Base-by-base conservation (phyloP, 2,113 vertebrate species). In the Erpornis zantholeuca region DNA sequence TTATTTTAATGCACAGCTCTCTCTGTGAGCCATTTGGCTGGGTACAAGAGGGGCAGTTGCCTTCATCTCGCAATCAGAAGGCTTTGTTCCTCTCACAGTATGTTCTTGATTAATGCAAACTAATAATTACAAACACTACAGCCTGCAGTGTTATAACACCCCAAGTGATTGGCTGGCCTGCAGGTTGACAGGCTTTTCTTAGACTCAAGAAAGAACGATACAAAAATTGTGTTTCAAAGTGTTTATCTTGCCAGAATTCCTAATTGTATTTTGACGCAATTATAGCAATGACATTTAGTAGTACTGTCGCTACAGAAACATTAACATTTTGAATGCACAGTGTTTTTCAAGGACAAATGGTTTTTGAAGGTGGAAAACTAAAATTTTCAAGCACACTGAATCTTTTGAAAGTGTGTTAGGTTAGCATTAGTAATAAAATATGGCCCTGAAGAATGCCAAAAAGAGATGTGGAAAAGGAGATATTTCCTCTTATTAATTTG, bases 51-150 rank as follows among this genome's bases (percentile, higher is more conserved):
- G 72, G 53, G 27, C 25, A 61, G 60, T 92, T 61, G 31, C 78
- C 94, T 71, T 83, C 84, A 83, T 92, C 59, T 94, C 1, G 20
- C 75, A 83, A 71, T 95, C 89, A 95, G 25, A 54, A 86, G 45
- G 45, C 33, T 92, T 92, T 92, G 90, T 94, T 70, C 75, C 49
- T 63, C 54, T 77, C 64, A 90, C 53, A 91, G 9, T 87, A 38
- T 35, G 66, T 66, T 95, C 93, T 63, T 97, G 96, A 97, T 97
- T 95, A 96, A 72, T 75, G 63, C 17, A 14, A 97, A 45, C n/a
- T 87, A 69, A 82, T 95, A 93, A 94, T 93, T 95, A 66, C 49
- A 76, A 88, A 54, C 78, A 53, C 24, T 70, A 36, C 57, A 59
- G 33, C 5, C 8, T 76, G 49, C 72, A 36, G 47, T 40, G 20